Evolutionary conservation across 2,888 invertebrate species (phyloP), one percentile per base, ranked within the genome.

Genomic region (Leptinotarsa juncta): DNA sequence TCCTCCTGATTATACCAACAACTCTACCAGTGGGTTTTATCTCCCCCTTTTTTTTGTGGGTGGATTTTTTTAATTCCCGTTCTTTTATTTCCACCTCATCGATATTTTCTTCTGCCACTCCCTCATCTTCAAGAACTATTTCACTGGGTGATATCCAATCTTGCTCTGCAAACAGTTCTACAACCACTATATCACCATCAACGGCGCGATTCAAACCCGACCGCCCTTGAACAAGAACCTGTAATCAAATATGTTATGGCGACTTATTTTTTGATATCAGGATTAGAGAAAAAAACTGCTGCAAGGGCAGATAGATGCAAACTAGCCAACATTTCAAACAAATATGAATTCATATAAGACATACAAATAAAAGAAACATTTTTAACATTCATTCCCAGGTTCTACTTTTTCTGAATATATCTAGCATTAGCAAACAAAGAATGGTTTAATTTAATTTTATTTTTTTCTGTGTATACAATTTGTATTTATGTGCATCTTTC

Each of bases 1-100:
- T 99, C 73, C 99, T 91, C 79, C 96, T 92, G 74, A 99, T 95
- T 78, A 99, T 97, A 1, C 98, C 98, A n/a, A 99, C 97, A 71
- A 97, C 91, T 53, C 73, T 71, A 57, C 94, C 96, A 0, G 96
- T 96, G 2, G 95, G 93, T 77, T 84, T 87, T 60, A 85, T 82
- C 76, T 86, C 86, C 51, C 77, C 82, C 42, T 81, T 82, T 57
- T 81, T 82, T 51, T 81, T 83, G 23, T 72, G 69, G 18, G 78
- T 69, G 1, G 82, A 77, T 70, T 83, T 80, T 74, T 85, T 83
- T 26, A 85, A 77, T 75, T 82, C 81, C 18, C 78, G 73, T 76
- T 85, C 94, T 81, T 92, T 93, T 80, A 93, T 92, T 12, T 93
- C 85, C 50, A 91, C 89, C 82, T 93, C 93, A 14, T 94, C 93